These are phyloP conservation scores for Ammodytes dubius DNA, from an alignment of 2,113 vertebrate genomes.

Conservation along the genomic window DNA sequence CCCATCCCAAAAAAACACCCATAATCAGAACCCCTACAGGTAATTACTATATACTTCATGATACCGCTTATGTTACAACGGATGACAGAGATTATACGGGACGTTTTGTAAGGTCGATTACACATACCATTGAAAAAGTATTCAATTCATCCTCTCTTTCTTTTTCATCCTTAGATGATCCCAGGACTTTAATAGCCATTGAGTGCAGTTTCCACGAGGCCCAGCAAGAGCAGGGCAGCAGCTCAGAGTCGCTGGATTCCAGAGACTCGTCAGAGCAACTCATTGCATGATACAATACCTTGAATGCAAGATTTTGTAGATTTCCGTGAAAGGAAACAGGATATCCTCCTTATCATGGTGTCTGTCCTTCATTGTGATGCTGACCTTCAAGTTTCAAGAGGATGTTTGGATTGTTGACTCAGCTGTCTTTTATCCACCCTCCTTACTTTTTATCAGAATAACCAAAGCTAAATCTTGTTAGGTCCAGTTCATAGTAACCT, in stretches of 20 bases:
- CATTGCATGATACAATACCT: slow-evolving; percentile 51
- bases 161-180: slow-evolving; percentile 47
- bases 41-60: slow-evolving; percentile 18
- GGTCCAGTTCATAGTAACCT: not conserved
- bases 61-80: not conserved
- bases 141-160: not conserved
- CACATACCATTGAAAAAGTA: not conserved
- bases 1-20: not conserved
- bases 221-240: slow-evolving; percentile 89
- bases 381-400: not conserved
- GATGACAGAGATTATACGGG: not conserved
- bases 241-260: slow-evolving; percentile 74
- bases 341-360: not conserved
- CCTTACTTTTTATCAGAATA: not conserved
- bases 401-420: not conserved
- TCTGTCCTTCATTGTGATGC: not conserved
- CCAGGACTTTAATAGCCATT: slow-evolving; percentile 70
- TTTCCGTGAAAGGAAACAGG: not conserved
- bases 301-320: slow-evolving; percentile 22
- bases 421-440: not conserved
- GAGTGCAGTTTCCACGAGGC: slow-evolving; percentile 91
- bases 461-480: not conserved
- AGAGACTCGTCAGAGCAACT: slow-evolving; percentile 65
- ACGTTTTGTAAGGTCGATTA: not conserved
- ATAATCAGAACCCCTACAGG: slow-evolving; percentile 63